These are phyloP conservation scores for Microctonus aethiopoides DNA, from an alignment of 2,888 invertebrate species.

Conservation along the genomic window DNA sequence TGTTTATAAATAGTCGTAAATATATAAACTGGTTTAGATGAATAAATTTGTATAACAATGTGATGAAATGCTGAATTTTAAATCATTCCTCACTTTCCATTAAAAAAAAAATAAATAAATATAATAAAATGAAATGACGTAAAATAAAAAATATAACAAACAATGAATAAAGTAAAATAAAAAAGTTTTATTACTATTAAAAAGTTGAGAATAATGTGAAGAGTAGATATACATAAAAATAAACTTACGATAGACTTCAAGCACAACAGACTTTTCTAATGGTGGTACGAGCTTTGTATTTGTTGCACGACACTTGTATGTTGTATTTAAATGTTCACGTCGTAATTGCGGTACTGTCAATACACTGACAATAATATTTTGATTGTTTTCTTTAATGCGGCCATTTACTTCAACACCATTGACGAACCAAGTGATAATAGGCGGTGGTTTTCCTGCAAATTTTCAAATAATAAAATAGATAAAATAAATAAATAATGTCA, in stretches of 20 bases:
- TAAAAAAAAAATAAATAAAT: constrained; percentile 20
- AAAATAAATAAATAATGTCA: background rate
- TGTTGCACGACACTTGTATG: constrained; percentile 87
- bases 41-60: background rate
- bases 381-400: constrained; percentile 77
- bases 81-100: constrained; percentile 43
- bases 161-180: background rate
- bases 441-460: constrained; percentile 80
- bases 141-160: background rate
- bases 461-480: constrained; percentile 3
- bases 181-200: background rate
- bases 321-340: constrained; percentile 83
- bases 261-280: constrained; percentile 82
- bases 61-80: constrained; percentile 36
- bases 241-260: constrained; percentile 86
- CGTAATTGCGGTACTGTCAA: constrained; percentile 80
- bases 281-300: constrained; percentile 89
- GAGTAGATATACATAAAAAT: background rate
- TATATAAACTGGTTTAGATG: no score
- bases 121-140: background rate
- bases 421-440: constrained; percentile 87
- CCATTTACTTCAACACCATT: constrained; percentile 69
- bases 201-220: background rate
- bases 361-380: constrained; percentile 83
- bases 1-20: no score